Percentiles rank a stretch among this genome's conserved stretches.
Evolutionary conservation across 2,888 invertebrate genomes (phyloP).

Genomic region (Drosophila pegasa): DNA sequence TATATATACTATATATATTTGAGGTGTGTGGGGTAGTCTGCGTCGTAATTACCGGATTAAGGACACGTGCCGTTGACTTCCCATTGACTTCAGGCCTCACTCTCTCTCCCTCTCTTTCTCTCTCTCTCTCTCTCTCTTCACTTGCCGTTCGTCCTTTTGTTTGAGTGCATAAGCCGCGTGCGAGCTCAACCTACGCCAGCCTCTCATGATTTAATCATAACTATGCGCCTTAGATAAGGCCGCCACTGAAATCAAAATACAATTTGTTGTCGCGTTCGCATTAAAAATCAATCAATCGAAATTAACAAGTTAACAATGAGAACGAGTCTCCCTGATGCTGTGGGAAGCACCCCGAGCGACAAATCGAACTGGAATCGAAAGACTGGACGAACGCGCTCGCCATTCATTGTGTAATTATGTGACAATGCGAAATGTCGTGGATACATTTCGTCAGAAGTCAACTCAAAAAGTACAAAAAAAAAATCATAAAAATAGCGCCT

Average conservation of each 20-base stretch:
- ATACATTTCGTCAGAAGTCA: conserved; percentile 41
- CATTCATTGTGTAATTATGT: conserved; percentile 73
- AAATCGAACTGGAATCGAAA: conserved; percentile 26
- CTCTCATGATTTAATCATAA: conserved; percentile 74
- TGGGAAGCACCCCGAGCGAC: conserved; percentile 74
- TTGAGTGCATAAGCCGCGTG: conserved; percentile 69
- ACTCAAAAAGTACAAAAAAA: conserved; percentile 3
- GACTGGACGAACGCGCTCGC: conserved; percentile 20
- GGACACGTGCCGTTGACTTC: conserved; percentile 77
- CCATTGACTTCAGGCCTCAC: conserved; percentile 67
- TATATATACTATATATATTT: not conserved
- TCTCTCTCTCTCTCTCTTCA: conserved; percentile 38
- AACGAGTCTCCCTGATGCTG: conserved; percentile 29
- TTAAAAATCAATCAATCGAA: conserved; percentile 82
- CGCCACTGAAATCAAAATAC: conserved; percentile 37
- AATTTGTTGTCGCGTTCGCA: conserved; percentile 60
- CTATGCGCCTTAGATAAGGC: conserved; percentile 56
- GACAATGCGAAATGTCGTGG: conserved; percentile 44
- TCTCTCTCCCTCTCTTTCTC: conserved; percentile 3
- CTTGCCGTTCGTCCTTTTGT: conserved; percentile 70
- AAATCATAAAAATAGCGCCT: conserved; percentile 27
- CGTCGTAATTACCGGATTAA: conserved; percentile 77
- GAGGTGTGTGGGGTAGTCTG: conserved; percentile 7
- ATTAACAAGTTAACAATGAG: conserved; percentile 81
- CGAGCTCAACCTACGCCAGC: no score